Percentiles rank a stretch among this genome's conserved stretches.
phyloP scores from a whole-genome alignment of 2,113 vertebrate genomes.

The Centropus bengalensis region DNA sequence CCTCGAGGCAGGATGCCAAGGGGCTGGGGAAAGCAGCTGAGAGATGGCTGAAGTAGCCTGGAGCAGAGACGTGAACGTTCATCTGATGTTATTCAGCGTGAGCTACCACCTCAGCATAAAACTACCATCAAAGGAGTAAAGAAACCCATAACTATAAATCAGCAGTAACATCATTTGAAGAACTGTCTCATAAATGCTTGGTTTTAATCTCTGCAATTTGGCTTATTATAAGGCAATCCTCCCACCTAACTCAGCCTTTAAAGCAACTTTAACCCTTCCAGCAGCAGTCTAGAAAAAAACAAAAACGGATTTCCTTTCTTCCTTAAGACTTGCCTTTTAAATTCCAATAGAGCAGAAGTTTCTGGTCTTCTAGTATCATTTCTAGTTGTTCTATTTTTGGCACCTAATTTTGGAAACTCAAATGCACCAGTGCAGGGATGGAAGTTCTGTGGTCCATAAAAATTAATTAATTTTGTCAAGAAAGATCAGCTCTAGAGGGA shows the following conservation, averaged over 20 bases:
- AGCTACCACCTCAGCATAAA: background rate
- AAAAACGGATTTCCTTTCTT: background rate
- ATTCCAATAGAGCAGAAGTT: background rate
- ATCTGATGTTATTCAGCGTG: background rate
- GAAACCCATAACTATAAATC: background rate
- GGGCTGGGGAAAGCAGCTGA: background rate
- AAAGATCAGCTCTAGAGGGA: slow-evolving; percentile 34
- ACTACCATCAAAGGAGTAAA: background rate
- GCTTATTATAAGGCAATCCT: background rate
- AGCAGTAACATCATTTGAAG: background rate
- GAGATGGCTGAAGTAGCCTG: background rate
- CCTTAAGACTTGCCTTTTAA: background rate
- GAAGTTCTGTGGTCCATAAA: slow-evolving; percentile 42
- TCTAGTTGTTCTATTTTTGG: slow-evolving; percentile 23
- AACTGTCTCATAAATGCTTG: background rate
- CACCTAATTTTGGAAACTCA: slow-evolving; percentile 13
- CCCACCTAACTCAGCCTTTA: background rate
- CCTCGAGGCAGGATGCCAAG: background rate
- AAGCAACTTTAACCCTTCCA: background rate
- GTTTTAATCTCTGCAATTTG: background rate
- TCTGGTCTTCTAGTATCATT: background rate
- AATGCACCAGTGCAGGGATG: background rate
- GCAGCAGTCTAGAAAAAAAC: background rate
- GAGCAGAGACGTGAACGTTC: background rate
- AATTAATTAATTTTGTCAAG: slow-evolving; percentile 50